Conservation (phyloP, 2,888 invertebrate genomes). For the Thera britannica region DNA sequence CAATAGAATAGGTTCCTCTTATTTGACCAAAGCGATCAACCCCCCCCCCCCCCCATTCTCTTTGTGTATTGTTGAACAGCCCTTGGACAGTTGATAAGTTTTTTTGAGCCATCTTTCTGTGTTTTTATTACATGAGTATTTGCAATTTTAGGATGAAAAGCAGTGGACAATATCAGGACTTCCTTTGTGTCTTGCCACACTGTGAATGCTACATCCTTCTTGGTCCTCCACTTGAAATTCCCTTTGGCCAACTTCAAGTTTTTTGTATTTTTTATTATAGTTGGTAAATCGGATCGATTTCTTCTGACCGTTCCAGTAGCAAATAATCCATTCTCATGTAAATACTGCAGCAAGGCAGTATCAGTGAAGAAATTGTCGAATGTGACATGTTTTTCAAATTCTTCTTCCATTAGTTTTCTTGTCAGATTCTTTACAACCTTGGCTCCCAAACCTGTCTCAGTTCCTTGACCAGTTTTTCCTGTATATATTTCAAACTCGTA, state of each 20-base stretch:
- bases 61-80: neutral
- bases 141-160: neutral
- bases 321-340: neutral
- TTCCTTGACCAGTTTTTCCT: neutral
- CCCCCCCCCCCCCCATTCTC: neutral
- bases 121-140: neutral
- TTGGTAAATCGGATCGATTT: neutral
- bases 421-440: neutral
- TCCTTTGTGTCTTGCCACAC: slow-evolving; percentile 1
- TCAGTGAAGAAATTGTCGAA: neutral
- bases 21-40: neutral
- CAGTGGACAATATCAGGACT: neutral
- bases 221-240: neutral
- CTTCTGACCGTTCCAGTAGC: neutral
- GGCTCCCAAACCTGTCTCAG: neutral
- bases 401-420: neutral
- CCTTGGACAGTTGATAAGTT: neutral
- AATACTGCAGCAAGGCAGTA: neutral
- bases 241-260: neutral
- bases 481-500: slow-evolving; percentile 1
- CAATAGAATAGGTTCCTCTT: neutral
- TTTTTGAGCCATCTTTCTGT: neutral
- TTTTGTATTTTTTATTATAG: neutral
- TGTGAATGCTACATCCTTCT: neutral
- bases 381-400: neutral